These are phyloP conservation scores for Colletes latitarsis DNA, from an alignment of 1,140 invertebrate species.

Conservation along the genomic window DNA sequence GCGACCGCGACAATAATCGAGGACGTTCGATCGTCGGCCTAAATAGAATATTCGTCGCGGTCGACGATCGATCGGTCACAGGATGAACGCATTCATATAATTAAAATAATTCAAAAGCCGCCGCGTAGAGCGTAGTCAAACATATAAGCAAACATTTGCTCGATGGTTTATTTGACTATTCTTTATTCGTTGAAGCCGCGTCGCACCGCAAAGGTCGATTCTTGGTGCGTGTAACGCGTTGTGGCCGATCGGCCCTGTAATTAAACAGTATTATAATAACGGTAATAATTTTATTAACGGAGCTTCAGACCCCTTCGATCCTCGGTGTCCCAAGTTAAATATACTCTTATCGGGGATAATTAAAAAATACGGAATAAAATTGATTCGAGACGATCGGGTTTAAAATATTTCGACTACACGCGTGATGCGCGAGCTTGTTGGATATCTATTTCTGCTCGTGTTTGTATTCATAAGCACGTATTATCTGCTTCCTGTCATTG, in stretches of 20 bases:
- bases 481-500: too few species aligned
- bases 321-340: too few species aligned
- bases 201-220: not conserved
- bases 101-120: conserved; percentile 53
- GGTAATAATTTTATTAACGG: too few species aligned
- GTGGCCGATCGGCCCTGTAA: conserved; percentile 1
- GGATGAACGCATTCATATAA: conserved; percentile 38
- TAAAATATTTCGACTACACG: too few species aligned
- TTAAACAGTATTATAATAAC: conserved; percentile 15
- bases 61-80: conserved; percentile 20
- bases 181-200: conserved; percentile 31
- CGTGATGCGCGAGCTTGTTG: too few species aligned
- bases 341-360: too few species aligned
- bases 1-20: not conserved
- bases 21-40: not conserved
- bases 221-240: conserved; percentile 28
- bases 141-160: conserved; percentile 49
- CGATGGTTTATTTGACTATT: conserved; percentile 47
- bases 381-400: too few species aligned
- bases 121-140: conserved; percentile 8
- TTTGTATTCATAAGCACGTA: too few species aligned
- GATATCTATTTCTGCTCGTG: too few species aligned
- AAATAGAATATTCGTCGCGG: conserved; percentile 38
- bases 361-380: too few species aligned
- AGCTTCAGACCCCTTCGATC: too few species aligned